phyloP scores from a whole-genome alignment of 2,888 invertebrate species.

The Lamellibrachia columna region DNA sequence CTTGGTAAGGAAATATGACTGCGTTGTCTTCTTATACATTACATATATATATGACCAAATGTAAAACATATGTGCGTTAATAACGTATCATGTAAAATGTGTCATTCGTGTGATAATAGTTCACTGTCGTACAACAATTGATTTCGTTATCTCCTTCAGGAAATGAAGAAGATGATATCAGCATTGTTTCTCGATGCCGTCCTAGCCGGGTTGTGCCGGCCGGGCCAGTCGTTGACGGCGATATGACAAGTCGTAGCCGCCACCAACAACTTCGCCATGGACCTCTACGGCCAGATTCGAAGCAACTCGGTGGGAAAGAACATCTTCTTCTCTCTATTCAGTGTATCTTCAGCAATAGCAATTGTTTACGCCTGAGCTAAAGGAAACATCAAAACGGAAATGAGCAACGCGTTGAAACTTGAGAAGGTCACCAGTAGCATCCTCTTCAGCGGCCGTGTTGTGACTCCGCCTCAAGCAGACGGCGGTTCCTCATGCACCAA shows the following conservation, averaged over 20 bases:
- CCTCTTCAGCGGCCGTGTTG: constrained; percentile 34
- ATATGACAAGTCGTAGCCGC: background rate
- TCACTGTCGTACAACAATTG: background rate
- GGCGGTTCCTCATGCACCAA: background rate
- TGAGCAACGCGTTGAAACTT: background rate
- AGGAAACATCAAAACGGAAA: background rate
- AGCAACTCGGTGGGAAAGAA: background rate
- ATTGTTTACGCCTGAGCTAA: constrained; percentile 9
- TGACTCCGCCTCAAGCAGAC: background rate
- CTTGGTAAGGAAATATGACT: no score
- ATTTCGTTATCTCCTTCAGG: background rate
- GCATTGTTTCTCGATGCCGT: background rate
- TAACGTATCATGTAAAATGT: background rate
- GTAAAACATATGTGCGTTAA: no score
- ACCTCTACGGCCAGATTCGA: constrained; percentile 8
- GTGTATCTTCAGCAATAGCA: background rate
- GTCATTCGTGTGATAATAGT: no score
- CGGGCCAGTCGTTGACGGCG: background rate
- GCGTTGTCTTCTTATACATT: no score
- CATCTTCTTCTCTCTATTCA: background rate
- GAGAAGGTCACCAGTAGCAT: constrained; percentile 31
- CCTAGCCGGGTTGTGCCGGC: background rate
- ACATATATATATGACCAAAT: no score
- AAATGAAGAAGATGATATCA: background rate
- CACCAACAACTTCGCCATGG: background rate